Evolutionary conservation across 2,888 invertebrate species (phyloP).

Genomic region (Adelognathus sp.): DNA sequence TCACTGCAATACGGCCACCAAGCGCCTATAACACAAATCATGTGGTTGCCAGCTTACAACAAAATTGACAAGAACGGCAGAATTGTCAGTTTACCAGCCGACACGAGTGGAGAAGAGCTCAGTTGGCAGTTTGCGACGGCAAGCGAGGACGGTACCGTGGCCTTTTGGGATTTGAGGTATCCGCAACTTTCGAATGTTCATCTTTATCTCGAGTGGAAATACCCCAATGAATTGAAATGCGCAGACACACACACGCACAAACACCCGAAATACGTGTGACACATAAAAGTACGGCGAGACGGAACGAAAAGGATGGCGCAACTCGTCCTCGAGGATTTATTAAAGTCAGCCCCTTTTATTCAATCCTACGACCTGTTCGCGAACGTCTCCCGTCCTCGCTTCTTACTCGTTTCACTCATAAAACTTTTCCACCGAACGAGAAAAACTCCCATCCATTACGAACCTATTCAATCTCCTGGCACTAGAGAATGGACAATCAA

Average conservation of each 20-base stretch:
- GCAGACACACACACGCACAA: not conserved
- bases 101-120: slow-evolving; percentile 72
- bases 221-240: no score
- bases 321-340: slow-evolving; percentile 40
- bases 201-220: not conserved
- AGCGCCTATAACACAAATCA: slow-evolving; percentile 85
- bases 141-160: slow-evolving; percentile 86
- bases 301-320: slow-evolving; percentile 11
- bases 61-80: slow-evolving; percentile 84
- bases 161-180: slow-evolving; percentile 88
- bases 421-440: slow-evolving; percentile 41
- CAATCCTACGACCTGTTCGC: slow-evolving; percentile 14
- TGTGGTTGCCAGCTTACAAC: slow-evolving; percentile 87
- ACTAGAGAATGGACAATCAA: slow-evolving; percentile 53
- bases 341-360: slow-evolving; percentile 20
- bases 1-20: slow-evolving; percentile 85
- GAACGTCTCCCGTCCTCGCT: not conserved
- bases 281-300: slow-evolving; percentile 23
- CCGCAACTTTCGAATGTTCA: slow-evolving; percentile 4
- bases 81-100: slow-evolving; percentile 79
- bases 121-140: slow-evolving; percentile 86
- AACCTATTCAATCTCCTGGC: slow-evolving; percentile 44
- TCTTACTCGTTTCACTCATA: slow-evolving; percentile 35
- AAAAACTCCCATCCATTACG: slow-evolving; percentile 42
- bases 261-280: not conserved